These are phyloP conservation scores for Leptosomus discolor DNA, from an alignment of 2,113 vertebrate genomes.

Conservation along the genomic window DNA sequence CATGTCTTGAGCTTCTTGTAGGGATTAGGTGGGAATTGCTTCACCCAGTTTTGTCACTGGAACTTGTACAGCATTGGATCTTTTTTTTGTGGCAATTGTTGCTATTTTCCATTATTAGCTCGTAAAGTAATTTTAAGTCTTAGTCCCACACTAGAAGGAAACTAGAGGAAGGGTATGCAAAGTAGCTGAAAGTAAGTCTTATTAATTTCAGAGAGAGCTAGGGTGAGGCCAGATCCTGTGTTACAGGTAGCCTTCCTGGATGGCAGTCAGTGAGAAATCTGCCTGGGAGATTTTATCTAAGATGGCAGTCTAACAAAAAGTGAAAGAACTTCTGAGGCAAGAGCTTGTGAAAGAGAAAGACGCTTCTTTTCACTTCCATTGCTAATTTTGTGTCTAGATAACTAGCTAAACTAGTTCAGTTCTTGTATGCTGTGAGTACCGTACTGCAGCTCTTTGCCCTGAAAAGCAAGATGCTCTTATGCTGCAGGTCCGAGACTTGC, in stretches of 20 bases:
- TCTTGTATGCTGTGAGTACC: neutral
- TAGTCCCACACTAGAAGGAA: neutral
- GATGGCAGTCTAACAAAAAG: neutral
- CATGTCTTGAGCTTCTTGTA: neutral
- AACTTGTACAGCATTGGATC: accelerated
- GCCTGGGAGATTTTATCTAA: neutral
- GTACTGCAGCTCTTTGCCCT: neutral
- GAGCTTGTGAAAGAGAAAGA: neutral
- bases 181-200: neutral
- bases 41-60: neutral
- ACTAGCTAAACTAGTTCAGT: neutral
- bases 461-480: neutral
- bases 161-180: neutral
- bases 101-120: neutral
- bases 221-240: neutral
- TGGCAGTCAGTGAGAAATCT: neutral
- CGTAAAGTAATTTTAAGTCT: neutral
- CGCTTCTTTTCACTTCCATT: neutral
- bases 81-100: neutral
- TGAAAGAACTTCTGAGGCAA: neutral
- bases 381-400: neutral
- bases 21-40: neutral
- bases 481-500: neutral
- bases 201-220: neutral
- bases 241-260: neutral